Evolutionary conservation across 2,113 vertebrate genomes (phyloP), one percentile per base, ranked within the genome.

Genomic region (Melospiza melodia): DNA sequence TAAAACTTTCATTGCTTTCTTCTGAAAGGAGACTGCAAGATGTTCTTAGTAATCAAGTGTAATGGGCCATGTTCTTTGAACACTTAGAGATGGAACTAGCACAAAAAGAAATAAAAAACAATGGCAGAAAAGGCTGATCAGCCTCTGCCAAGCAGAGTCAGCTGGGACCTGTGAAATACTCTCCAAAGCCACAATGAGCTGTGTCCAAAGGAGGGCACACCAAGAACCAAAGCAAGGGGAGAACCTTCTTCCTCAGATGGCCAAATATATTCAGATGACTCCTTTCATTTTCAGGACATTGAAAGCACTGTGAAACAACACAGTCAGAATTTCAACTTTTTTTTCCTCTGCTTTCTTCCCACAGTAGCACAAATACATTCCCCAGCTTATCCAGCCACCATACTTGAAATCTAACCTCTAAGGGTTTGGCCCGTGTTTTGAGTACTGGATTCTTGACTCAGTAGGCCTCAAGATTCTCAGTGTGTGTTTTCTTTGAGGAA

Each of bases 41-140:
- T 81, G 58, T 90, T 90, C 86, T 82, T 44, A 55, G 80, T 48
- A 93, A 77, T 90, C 39, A 94, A 92, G 87, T 87, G 89, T 78
- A 93, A 95, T 68, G 76, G 61, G 20, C 52, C 80, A 46, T 87
- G 52, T 57, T 79, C 58, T 85, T 30, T 49, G 41, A 93, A 68
- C 62, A 31, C 48, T 75, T 96, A 75, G 84, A 88, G 90, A 85
- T 1, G 1, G 48, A 81, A 7, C 30, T 33, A 52, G 22, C 39
- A 65, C 37, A 88, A 84, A 76, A 93, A 24, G 22, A 90, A 93
- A 78, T 12, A 59, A 61, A 76, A 84, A 90, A 55, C 46, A 43
- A 16, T 16, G 37, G 35, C 49, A 55, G n/a, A 91, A 94, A 71
- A 89, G 25, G 20, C 30, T 74, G 35, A 84, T n/a, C 43, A 66